A percentile compares a stretch with the other conserved stretches of the same genome.
Evolutionary conservation across 2,888 invertebrate species (phyloP).

Genomic region (Orthosia gothica): DNA sequence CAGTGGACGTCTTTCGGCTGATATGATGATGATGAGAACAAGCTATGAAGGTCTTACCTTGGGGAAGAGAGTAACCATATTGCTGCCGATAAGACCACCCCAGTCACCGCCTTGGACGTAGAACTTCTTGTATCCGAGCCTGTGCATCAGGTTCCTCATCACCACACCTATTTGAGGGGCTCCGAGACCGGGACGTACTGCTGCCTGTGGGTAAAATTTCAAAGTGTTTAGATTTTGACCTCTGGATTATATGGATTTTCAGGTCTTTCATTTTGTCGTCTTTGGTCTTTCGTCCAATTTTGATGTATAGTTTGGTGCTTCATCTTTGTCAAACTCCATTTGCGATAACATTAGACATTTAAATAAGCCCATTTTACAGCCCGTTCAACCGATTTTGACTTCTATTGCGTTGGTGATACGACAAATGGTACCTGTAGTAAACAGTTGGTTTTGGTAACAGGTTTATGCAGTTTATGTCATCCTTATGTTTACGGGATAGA

Average conservation of each 20-base stretch:
- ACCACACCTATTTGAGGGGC: conserved; percentile 89
- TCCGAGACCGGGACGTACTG: conserved; percentile 91
- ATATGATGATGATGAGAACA: no score
- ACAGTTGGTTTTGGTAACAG: no score
- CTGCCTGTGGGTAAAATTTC: conserved; percentile 54
- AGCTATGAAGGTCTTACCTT: conserved; percentile 66
- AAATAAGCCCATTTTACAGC: no score
- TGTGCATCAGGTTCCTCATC: conserved; percentile 93
- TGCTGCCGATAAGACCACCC: conserved; percentile 91
- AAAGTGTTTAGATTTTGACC: neutral
- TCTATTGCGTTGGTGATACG: no score
- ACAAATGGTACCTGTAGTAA: no score
- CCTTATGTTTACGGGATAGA: no score
- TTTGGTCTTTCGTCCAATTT: neutral
- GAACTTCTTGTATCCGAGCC: conserved; percentile 92
- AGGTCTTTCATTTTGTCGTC: neutral
- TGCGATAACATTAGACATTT: no score
- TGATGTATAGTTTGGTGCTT: no score
- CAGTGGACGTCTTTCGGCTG: no score
- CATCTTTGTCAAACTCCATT: no score
- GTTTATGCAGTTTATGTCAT: no score
- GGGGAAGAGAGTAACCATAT: conserved; percentile 87
- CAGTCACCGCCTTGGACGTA: conserved; percentile 95
- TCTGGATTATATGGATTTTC: neutral
- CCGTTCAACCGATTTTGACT: no score